These are phyloP conservation scores for Pachymerium ferrugineum DNA, from an alignment of 2,888 invertebrate species.

Conservation along the genomic window DNA sequence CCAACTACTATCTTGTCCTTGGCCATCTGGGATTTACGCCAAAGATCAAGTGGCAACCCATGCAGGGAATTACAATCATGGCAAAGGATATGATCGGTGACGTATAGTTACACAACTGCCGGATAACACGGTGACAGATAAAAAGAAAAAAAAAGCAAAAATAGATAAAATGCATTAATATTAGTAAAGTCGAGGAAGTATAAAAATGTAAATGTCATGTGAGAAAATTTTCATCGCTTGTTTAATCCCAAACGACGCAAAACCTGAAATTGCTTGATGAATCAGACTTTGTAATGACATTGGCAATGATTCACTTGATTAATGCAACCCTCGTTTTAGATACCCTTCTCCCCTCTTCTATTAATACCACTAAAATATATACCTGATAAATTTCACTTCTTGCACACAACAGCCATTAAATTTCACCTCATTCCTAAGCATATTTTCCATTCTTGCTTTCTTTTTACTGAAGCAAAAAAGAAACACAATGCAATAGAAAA, in stretches of 20 bases:
- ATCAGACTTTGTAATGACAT: neutral
- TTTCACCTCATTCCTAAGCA: neutral
- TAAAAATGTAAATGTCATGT: neutral
- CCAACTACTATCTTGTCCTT: neutral
- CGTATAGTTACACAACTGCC: neutral
- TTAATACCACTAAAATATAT: neutral
- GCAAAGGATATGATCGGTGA: slow-evolving; percentile 10
- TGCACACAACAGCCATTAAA: too few relatives aligned
- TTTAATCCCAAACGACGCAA: too few relatives aligned
- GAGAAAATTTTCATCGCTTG: neutral
- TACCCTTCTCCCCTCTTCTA: neutral
- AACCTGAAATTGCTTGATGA: neutral
- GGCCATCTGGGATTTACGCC: neutral
- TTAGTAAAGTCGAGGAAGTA: too few relatives aligned
- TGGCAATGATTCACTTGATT: slow-evolving; percentile 7
- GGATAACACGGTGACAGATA: neutral
- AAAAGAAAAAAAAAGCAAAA: neutral
- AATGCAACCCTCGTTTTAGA: neutral
- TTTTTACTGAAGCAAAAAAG: too few relatives aligned
- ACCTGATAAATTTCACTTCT: too few relatives aligned
- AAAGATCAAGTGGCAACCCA: slow-evolving; percentile 17
- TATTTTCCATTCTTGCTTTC: neutral
- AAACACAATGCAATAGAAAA: neutral
- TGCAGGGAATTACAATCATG: slow-evolving; percentile 4
- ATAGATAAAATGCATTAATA: neutral